Evolutionary conservation across 2,797 vertebrate species (phyloP).

Genomic region (Erpetoichthys calabaricus): DNA sequence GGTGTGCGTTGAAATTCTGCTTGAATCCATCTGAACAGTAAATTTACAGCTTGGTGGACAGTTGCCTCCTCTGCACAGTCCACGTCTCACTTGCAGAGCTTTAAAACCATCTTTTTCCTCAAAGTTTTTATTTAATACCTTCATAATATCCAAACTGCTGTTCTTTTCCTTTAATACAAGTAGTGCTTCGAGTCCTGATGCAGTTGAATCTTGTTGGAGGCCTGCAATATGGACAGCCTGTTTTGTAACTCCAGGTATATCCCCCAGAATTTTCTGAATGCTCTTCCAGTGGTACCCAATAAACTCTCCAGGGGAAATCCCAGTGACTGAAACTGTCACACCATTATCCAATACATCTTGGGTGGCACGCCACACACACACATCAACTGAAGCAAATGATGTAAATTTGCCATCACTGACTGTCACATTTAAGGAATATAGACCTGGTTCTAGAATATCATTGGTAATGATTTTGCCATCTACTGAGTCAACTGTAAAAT

Average conservation of each 20-base stretch:
- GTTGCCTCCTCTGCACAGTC: constrained; percentile 54
- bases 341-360: constrained; percentile 59
- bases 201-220: constrained; percentile 59
- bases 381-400: constrained; percentile 44
- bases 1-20: constrained; percentile 61
- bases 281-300: constrained; percentile 81
- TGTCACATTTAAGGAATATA: constrained; percentile 71
- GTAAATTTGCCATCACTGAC: constrained; percentile 78
- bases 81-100: constrained; percentile 52
- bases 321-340: constrained; percentile 58
- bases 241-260: constrained; percentile 45
- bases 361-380: constrained; percentile 65
- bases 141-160: constrained; percentile 24
- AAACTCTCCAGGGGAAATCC: constrained; percentile 74
- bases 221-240: constrained; percentile 79
- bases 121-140: constrained; percentile 50
- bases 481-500: constrained; percentile 58
- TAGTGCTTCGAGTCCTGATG: constrained; percentile 60
- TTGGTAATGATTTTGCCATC: constrained; percentile 75
- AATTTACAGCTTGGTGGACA: constrained; percentile 70
- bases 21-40: constrained; percentile 56
- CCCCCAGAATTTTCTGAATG: constrained; percentile 68
- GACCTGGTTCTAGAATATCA: constrained; percentile 55
- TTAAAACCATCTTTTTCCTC: constrained; percentile 60
- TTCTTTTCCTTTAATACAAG: constrained; percentile 55